Conservation (phyloP, 2,888 invertebrate genomes). For the Euspilapteryx auroguttella region DNA sequence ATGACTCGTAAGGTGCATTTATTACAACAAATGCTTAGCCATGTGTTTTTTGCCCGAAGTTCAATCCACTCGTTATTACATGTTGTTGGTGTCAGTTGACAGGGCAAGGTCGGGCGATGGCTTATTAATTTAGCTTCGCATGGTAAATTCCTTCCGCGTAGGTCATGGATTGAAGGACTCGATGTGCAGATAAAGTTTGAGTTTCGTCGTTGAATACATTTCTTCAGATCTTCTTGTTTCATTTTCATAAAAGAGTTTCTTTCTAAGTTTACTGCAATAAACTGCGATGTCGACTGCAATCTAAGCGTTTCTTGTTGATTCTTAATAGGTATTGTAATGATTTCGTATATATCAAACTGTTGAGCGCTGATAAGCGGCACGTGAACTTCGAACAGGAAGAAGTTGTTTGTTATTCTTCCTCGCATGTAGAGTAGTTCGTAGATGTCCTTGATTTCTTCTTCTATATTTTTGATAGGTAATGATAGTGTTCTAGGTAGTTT, state of each 20-base stretch:
- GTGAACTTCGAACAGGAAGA: slow-evolving; percentile 1
- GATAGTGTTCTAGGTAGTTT: neutral
- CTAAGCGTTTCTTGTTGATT: too few species aligned
- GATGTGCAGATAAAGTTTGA: too few species aligned
- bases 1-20: too few species aligned
- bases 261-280: neutral
- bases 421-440: slow-evolving; percentile 1
- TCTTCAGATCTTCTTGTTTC: neutral
- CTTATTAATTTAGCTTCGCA: too few species aligned
- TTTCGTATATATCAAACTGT: neutral
- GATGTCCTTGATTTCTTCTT: neutral
- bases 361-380: neutral
- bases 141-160: too few species aligned
- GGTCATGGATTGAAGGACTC: too few species aligned
- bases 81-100: too few species aligned
- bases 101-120: too few species aligned
- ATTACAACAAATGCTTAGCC: too few species aligned
- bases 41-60: too few species aligned
- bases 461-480: neutral
- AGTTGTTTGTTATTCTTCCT: neutral
- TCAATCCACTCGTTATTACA: too few species aligned
- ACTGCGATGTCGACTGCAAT: neutral
- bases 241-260: neutral
- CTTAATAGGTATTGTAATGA: neutral
- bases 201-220: too few species aligned